A percentile compares a stretch with the other conserved stretches of the same genome.
Evolutionary conservation across 2,113 vertebrate species (phyloP).

Genomic region (Hirundichthys speculiger): DNA sequence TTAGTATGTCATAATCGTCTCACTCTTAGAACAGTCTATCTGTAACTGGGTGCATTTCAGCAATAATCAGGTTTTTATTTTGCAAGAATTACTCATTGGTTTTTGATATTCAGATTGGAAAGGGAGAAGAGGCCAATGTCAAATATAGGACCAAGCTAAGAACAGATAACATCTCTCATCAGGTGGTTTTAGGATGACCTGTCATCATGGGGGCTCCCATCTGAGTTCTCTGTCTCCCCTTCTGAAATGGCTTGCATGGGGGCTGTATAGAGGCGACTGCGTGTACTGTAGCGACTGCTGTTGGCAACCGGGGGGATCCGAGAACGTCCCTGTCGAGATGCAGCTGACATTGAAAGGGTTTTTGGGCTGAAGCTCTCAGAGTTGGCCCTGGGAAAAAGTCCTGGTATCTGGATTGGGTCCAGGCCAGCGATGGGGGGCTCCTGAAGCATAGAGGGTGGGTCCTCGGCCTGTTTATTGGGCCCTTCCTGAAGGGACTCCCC

Average conservation of each 20-base stretch:
- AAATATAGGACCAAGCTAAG: slow-evolving; percentile 42
- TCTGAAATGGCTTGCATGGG: slow-evolving; percentile 99
- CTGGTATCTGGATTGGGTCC: slow-evolving; percentile 78
- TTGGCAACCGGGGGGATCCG: slow-evolving; percentile 93
- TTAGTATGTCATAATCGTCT: slow-evolving; percentile 43
- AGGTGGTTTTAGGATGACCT: slow-evolving; percentile 90
- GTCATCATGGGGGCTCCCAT: slow-evolving; percentile 96
- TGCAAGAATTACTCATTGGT: slow-evolving; percentile 20
- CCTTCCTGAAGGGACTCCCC: slow-evolving; percentile 79
- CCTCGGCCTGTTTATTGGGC: slow-evolving; percentile 80
- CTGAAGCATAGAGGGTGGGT: slow-evolving; percentile 63
- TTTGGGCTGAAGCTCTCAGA: slow-evolving; percentile 92
- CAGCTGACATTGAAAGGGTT: slow-evolving; percentile 87
- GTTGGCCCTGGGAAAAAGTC: slow-evolving; percentile 85
- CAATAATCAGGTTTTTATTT: slow-evolving; percentile 48
- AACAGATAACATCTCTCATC: slow-evolving; percentile 36
- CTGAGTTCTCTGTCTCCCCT: slow-evolving; percentile 97
- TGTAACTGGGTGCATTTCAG: slow-evolving; percentile 40
- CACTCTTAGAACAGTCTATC: slow-evolving; percentile 34
- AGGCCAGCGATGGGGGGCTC: slow-evolving; percentile 61
- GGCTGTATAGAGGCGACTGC: slow-evolving; percentile 94
- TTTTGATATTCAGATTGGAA: slow-evolving; percentile 45
- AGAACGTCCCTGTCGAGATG: slow-evolving; percentile 92
- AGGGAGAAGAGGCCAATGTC: slow-evolving; percentile 40
- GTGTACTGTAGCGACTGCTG: slow-evolving; percentile 97